Base-by-base conservation (phyloP, 2,888 invertebrate genomes). In the Stramonita haemastoma region DNA sequence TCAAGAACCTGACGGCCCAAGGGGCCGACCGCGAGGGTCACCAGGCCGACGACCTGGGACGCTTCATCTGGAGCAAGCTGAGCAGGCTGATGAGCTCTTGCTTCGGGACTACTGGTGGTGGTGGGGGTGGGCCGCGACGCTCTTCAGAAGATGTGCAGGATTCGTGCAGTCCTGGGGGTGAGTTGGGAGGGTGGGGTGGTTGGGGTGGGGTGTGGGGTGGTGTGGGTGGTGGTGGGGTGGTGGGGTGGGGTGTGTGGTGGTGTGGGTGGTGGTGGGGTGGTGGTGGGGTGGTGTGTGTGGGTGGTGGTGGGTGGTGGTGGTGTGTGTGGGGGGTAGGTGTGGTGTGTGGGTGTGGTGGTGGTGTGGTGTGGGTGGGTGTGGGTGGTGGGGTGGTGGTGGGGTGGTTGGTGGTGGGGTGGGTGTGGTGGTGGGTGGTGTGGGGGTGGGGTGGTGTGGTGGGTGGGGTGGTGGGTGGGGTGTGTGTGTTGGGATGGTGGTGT, bases 11-110 rank as follows among this genome's bases (percentile, higher is more conserved):
- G 26, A 81, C 90, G 66, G 17, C 15, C 11, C 29, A 32, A 26
- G 26, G 19, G 29, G 60, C 22, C 56, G 19, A 26, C n/a, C 29
- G 22, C 15, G 46, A 46, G 46, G 46, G 46, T 46, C 46, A 46
- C 8, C 57, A 70, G 22, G 36, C 83, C n/a, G 79, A 46, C 29
- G 36, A 89, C 66, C 81, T 88, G 34, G 81, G 88, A 0, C 36
- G 19, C 22, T 88, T 83, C 19, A 6, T 88, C 29, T 88, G 88
- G 83, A 60, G n/a, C n/a, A 83, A 88, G 60, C 83, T 88, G 66
- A 1, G 22, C 17, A 0, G 36, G 29, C 22, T 88, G 26, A 36
- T 81, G n/a, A 19, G 29, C 17, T n/a, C n/a, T 5, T 88, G 87
- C 60, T n/a, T 26, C 32, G 57, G 34, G 60, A 46, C 8, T 6